These are phyloP conservation scores for Trichogramma dendrolimi DNA, from an alignment of 2,888 invertebrate genomes.

Conservation along the genomic window DNA sequence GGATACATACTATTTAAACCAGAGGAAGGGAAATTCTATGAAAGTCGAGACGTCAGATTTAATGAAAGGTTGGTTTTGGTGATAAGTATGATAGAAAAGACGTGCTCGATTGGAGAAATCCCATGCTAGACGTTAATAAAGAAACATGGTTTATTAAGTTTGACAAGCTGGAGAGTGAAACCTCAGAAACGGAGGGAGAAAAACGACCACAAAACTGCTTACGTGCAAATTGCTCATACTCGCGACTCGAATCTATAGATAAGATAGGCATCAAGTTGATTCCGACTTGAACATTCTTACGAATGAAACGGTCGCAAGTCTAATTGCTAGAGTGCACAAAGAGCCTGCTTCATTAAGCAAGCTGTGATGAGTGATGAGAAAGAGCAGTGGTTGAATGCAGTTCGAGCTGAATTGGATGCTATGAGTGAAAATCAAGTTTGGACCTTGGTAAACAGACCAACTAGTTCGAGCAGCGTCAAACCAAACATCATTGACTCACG, in stretches of 20 bases:
- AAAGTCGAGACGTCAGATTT: conserved; percentile 32
- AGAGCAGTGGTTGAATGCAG: background rate
- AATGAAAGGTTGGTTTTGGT: conserved; percentile 33
- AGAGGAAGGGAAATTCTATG: conserved; percentile 26
- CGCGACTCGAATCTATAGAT: background rate
- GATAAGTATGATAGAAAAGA: conserved; percentile 21
- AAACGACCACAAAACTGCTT: background rate
- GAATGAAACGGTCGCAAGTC: background rate
- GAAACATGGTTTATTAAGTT: conserved; percentile 2
- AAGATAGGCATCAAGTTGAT: background rate
- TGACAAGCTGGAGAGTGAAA: background rate
- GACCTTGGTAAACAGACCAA: background rate
- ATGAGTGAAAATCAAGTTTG: background rate
- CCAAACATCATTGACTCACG: background rate
- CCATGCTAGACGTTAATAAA: background rate
- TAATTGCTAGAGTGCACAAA: background rate
- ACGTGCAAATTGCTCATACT: background rate
- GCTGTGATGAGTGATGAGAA: background rate
- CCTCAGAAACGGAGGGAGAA: background rate
- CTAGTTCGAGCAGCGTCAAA: background rate
- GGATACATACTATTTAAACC: conserved; percentile 13
- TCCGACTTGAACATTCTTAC: background rate
- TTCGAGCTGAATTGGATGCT: background rate
- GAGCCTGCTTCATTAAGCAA: background rate
- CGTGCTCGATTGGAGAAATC: background rate